phyloP scores from a whole-genome alignment of 2,113 vertebrate species.

The Dicaeum eximium region DNA sequence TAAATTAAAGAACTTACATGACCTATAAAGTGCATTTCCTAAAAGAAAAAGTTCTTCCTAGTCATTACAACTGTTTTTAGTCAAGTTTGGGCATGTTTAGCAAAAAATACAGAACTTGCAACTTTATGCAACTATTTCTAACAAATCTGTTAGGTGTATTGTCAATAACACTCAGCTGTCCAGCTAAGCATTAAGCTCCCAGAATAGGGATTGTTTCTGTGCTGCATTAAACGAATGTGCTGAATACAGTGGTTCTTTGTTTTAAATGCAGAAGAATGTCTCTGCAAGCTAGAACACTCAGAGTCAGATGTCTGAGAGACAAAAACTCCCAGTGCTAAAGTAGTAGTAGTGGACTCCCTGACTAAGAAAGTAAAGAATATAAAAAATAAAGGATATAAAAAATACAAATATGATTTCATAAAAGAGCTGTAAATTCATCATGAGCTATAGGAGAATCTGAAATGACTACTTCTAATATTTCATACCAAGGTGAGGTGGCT shows the following conservation, averaged over 20 bases:
- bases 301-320: background rate
- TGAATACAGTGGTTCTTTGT: background rate
- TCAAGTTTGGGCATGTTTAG: background rate
- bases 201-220: background rate
- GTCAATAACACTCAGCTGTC: background rate
- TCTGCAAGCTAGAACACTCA: background rate
- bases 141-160: background rate
- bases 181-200: background rate
- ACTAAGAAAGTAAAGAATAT: background rate
- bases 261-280: background rate
- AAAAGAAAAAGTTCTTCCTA: background rate
- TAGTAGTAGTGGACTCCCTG: background rate
- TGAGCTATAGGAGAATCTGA: background rate
- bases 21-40: background rate
- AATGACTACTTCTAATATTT: background rate
- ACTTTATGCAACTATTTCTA: background rate
- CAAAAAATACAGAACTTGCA: background rate
- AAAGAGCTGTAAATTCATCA: background rate
- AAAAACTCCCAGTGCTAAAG: background rate
- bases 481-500: background rate
- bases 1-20: background rate
- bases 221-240: background rate
- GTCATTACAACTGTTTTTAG: background rate
- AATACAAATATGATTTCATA: background rate
- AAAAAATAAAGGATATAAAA: background rate